Evolutionary conservation across 2,797 vertebrate genomes (phyloP), one percentile per base, ranked within the genome.

Genomic region (Phylloscopus collybita): DNA sequence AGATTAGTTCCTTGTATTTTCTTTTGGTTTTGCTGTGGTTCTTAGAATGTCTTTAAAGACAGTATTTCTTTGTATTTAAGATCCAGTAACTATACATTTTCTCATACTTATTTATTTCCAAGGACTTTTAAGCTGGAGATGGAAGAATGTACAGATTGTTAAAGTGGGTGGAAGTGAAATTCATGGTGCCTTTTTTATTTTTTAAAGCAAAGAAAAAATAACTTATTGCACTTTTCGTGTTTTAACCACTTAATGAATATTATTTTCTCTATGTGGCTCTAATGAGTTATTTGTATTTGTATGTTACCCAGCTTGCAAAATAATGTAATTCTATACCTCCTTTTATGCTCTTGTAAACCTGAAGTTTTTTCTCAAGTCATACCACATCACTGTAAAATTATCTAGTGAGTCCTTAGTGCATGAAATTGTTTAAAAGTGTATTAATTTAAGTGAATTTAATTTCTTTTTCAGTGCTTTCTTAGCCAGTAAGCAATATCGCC

Each of bases 401-500:
- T 92, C 50, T 95, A 94, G 84, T 86, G 44, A 97, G 84, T 96
- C 85, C 76, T 95, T 78, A 88, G 82, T 89, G 88, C 96, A 96
- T 96, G 95, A 95, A 94, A 82, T 94, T 94, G 79, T 95, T 83
- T 93, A 87, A 92, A 93, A 95, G 61, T 85, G 45, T 84, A 89
- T 92, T 96, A 95, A 96, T 92, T 91, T 92, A 74, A 92, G 83
- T 56, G 86, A 94, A 82, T 95, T 79, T 89, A 86, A 84, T 54
- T 53, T 82, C 72, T 82, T 67, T 88, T 81, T 38, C 47, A 85
- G 74, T 47, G 62, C 65, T 95, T 88, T 96, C 93, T 90, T 94
- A 81, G 92, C n/a, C 75, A 86, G 88, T 97, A 96, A 96, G 85
- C 97, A 97, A 97, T 94, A 97, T 95, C 83, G 71, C 97, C 97